A percentile compares a stretch with the other conserved stretches of the same genome.
Conservation (phyloP, 2,888 invertebrate species). For the Caenorhabditis sinica region DNA sequence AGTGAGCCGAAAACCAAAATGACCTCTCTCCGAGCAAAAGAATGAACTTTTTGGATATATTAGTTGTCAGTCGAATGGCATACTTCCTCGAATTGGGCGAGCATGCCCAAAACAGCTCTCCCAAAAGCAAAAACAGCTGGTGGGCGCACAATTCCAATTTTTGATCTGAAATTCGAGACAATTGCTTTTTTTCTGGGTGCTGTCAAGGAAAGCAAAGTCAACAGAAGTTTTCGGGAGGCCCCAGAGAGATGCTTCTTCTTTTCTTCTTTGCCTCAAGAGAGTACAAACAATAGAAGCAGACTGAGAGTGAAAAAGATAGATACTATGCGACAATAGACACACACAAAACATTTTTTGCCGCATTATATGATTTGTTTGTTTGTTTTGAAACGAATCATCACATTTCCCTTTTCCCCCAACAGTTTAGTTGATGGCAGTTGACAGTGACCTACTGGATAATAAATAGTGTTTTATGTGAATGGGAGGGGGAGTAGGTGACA, state of each 20-base stretch:
- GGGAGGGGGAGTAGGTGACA: background rate
- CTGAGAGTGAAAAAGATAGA: slow-evolving; percentile 51
- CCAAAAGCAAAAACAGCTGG: slow-evolving; percentile 22
- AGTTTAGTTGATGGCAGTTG: slow-evolving; percentile 41
- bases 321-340: slow-evolving; percentile 57
- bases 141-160: slow-evolving; percentile 24
- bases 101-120: slow-evolving; percentile 3
- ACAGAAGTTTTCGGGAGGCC: slow-evolving; percentile 51
- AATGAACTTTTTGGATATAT: slow-evolving; percentile 3
- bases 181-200: slow-evolving; percentile 50
- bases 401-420: slow-evolving; percentile 11
- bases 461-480: slow-evolving; percentile 10
- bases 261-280: slow-evolving; percentile 50
- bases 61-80: slow-evolving; percentile 17
- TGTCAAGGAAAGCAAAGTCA: slow-evolving; percentile 60
- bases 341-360: slow-evolving; percentile 52
- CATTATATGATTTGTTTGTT: slow-evolving; percentile 64
- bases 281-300: slow-evolving; percentile 55
- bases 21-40: slow-evolving; percentile 8
- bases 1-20: slow-evolving; percentile 17
- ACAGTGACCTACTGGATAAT: slow-evolving; percentile 29
- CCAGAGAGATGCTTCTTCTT: slow-evolving; percentile 42
- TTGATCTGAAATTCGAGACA: slow-evolving; percentile 64
- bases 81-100: slow-evolving; percentile 23
- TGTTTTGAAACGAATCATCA: slow-evolving; percentile 48